Percentiles rank a stretch among this genome's conserved stretches.
phyloP scores from a whole-genome alignment of 2,797 vertebrate genomes.

The Apogon hyalosoma region DNA sequence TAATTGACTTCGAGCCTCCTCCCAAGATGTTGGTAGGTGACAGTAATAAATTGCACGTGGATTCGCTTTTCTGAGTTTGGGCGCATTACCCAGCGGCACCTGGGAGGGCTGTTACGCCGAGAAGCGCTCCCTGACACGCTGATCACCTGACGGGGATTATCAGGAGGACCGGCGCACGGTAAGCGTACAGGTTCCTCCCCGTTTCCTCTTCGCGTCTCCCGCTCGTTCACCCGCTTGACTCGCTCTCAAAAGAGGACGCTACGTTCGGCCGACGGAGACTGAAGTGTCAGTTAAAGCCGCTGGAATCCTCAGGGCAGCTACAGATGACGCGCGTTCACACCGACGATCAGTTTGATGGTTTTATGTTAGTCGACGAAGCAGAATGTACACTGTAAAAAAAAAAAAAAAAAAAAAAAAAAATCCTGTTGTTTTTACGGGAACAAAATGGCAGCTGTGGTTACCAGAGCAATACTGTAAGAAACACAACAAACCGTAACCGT shows the following conservation, averaged over 20 bases:
- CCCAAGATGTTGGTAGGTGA: slow-evolving; percentile 65
- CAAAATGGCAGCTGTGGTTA: no score
- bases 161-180: slow-evolving; percentile 50
- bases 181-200: slow-evolving; percentile 49
- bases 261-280: slow-evolving; percentile 42
- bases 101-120: slow-evolving; percentile 68
- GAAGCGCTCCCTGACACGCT: slow-evolving; percentile 47
- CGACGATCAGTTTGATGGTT: slow-evolving; percentile 16
- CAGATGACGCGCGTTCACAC: slow-evolving; percentile 15
- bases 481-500: no score
- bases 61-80: slow-evolving; percentile 62
- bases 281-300: slow-evolving; percentile 27
- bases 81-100: slow-evolving; percentile 67
- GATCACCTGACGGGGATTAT: slow-evolving; percentile 68
- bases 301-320: slow-evolving; percentile 38
- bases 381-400: no score
- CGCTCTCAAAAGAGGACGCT: slow-evolving; percentile 11
- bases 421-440: no score
- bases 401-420: no score
- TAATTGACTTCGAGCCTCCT: slow-evolving; percentile 68
- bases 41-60: slow-evolving; percentile 73
- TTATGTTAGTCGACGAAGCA: no score
- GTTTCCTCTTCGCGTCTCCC: no score
- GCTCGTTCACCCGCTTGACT: no score
- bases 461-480: no score